Conservation (phyloP, 1,140 invertebrate genomes). For the Acromyrmex charruanus region DNA sequence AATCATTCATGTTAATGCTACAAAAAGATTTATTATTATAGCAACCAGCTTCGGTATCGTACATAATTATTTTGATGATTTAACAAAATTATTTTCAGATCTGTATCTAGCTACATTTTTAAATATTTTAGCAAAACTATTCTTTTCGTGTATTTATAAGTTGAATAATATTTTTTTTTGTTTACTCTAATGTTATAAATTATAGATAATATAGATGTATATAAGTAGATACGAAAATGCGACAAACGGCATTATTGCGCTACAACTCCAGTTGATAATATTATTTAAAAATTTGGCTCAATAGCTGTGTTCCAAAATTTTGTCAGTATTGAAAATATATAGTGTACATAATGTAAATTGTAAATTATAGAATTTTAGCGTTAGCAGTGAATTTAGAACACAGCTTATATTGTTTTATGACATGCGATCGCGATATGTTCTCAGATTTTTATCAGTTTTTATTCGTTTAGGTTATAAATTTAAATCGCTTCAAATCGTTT, state of each 20-base stretch:
- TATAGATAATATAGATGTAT: not conserved
- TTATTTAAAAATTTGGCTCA: not conserved
- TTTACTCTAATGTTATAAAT: not conserved
- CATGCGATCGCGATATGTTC: not conserved
- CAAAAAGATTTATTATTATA: too few relatives aligned
- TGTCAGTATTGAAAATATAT: too few relatives aligned
- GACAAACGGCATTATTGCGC: not conserved
- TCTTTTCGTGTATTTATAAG: not conserved
- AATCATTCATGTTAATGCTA: too few relatives aligned
- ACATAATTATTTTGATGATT: too few relatives aligned
- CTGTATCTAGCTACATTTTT: too few relatives aligned
- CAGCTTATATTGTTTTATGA: slow-evolving; percentile 16
- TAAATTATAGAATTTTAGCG: too few relatives aligned
- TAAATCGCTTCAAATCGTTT: not conserved
- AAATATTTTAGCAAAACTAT: too few relatives aligned
- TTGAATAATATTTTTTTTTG: not conserved
- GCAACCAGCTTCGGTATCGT: too few relatives aligned
- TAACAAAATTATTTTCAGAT: too few relatives aligned
- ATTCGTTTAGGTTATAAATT: not conserved
- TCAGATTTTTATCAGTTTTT: not conserved
- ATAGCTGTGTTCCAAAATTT: too few relatives aligned
- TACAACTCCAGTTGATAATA: not conserved
- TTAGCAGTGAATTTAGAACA: too few relatives aligned
- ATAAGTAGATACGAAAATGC: not conserved
- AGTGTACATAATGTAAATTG: too few relatives aligned